phyloP scores from a whole-genome alignment of 1,140 invertebrate genomes.

The Adoxophyes honmai region DNA sequence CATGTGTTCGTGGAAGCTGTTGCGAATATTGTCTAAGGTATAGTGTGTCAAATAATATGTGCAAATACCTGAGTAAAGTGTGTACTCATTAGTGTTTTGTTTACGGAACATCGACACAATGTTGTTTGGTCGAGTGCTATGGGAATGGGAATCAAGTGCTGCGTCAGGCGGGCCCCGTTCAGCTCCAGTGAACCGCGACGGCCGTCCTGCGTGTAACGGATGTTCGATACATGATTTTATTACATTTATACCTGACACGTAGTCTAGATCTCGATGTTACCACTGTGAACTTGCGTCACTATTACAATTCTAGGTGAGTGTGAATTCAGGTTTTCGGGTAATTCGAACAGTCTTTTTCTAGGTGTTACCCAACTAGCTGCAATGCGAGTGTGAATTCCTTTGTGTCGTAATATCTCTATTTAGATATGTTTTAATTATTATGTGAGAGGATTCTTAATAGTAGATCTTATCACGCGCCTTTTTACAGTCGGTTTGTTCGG shows the following conservation, averaged over 20 bases:
- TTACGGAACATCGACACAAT: conserved; percentile 14
- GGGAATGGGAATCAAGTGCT: conserved; percentile 40
- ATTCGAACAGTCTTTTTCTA: conserved; percentile 31
- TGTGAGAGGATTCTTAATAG: conserved; percentile 3
- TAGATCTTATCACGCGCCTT: conserved; percentile 1
- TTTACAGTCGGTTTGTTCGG: conserved; percentile 1
- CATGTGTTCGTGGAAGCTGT: conserved; percentile 32
- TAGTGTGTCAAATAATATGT: neutral
- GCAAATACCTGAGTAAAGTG: neutral
- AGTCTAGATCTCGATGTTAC: neutral
- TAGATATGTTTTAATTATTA: conserved; percentile 24
- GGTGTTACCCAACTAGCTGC: conserved; percentile 32
- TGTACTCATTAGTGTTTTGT: neutral
- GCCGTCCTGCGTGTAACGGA: conserved; percentile 64
- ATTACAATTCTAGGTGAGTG: conserved; percentile 14
- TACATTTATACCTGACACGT: conserved; percentile 18
- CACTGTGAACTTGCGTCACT: conserved; percentile 2
- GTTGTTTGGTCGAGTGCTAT: conserved; percentile 26
- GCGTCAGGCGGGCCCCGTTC: conserved; percentile 48
- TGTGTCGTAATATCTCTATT: conserved; percentile 33
- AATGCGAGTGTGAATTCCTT: conserved; percentile 52
- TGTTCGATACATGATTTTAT: conserved; percentile 55
- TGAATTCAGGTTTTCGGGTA: conserved; percentile 40
- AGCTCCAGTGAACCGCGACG: conserved; percentile 66
- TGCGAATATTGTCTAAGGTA: conserved; percentile 29